phyloP scores from a whole-genome alignment of 1,140 invertebrate genomes.

The Stegodyphus dumicola region DNA sequence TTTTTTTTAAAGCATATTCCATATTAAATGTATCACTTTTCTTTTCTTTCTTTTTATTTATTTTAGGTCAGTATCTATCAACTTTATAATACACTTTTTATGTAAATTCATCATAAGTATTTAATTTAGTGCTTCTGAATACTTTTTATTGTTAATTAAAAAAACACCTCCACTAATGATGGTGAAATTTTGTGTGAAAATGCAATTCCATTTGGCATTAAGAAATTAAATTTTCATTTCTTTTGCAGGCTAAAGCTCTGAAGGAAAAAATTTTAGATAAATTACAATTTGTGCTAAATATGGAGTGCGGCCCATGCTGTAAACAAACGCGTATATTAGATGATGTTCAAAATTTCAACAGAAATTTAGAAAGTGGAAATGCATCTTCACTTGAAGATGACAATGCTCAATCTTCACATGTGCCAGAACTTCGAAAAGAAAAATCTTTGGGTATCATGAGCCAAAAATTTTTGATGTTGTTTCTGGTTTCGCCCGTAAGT shows the following conservation, averaged over 20 bases:
- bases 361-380: not conserved
- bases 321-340: constrained; percentile 33
- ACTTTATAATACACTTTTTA: no score
- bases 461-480: constrained; percentile 80
- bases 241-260: constrained; percentile 4
- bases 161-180: no score
- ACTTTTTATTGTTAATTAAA: not conserved
- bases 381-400: not conserved
- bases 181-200: not conserved
- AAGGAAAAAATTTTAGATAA: constrained; percentile 25
- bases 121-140: no score
- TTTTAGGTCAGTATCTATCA: no score
- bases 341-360: constrained; percentile 36
- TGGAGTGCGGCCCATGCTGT: not conserved
- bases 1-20: no score
- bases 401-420: not conserved
- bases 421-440: constrained; percentile 67
- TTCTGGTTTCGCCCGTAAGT: constrained; percentile 76
- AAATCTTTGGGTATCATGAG: constrained; percentile 78
- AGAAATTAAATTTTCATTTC: not conserved
- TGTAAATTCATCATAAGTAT: no score
- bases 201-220: not conserved
- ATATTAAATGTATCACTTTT: no score
- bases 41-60: no score
- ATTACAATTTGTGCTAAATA: constrained; percentile 22